phyloP scores from a whole-genome alignment of 2,113 vertebrate species.

The Ciconia boyciana region DNA sequence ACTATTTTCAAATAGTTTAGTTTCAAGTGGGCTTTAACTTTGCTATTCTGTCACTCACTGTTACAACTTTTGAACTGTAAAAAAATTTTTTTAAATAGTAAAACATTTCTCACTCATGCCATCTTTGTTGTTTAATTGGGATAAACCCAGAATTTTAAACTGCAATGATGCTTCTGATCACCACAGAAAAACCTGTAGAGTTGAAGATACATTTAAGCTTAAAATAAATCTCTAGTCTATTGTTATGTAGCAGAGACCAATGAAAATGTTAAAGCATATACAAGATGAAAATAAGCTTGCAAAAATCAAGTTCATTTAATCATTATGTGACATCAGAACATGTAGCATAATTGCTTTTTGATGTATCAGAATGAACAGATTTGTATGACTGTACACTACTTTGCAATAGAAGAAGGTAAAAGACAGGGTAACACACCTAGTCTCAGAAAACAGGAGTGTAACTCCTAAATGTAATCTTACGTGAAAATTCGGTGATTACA shows the following conservation, averaged over 20 bases:
- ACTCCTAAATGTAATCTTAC: not conserved
- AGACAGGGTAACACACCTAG: not conserved
- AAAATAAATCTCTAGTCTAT: not conserved
- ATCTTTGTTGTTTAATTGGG: not conserved
- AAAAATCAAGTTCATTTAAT: not conserved
- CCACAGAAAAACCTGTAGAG: not conserved
- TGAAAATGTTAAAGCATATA: not conserved
- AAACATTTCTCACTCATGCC: not conserved
- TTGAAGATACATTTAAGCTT: not conserved
- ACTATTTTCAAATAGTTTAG: not conserved
- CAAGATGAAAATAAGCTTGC: not conserved
- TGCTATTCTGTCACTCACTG: not conserved
- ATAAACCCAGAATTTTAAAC: not conserved
- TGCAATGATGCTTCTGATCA: not conserved
- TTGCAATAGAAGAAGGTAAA: not conserved
- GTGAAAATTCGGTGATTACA: not conserved
- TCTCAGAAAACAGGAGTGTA: not conserved
- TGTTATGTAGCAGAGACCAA: not conserved
- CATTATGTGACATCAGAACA: not conserved
- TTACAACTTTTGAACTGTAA: not conserved
- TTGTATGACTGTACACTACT: not conserved
- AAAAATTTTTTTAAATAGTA: not conserved
- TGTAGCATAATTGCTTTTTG: not conserved
- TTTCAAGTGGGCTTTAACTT: not conserved
- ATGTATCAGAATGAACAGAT: not conserved